A percentile compares a stretch with the other conserved stretches of the same genome.
These are phyloP conservation scores for Ceratoteleas bidentatus DNA, from an alignment of 1,140 invertebrate species.

Conservation along the genomic window DNA sequence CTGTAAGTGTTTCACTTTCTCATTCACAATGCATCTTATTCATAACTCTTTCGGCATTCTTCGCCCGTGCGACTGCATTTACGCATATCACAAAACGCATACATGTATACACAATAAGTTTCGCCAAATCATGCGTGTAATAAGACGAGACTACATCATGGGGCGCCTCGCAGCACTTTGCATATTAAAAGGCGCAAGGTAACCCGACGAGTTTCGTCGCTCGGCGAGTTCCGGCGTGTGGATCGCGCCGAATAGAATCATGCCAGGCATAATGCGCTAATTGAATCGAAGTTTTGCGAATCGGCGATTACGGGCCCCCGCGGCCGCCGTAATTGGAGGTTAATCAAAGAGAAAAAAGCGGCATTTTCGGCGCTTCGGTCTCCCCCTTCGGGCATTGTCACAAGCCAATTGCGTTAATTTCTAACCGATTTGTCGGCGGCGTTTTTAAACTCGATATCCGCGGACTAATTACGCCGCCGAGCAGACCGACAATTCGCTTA, in stretches of 20 bases:
- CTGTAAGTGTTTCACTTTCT: conserved; percentile 33
- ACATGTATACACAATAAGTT: conserved; percentile 53
- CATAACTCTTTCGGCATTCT: conserved; percentile 29
- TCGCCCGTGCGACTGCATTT: conserved; percentile 24
- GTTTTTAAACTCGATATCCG: conserved; percentile 69
- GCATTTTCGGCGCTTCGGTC: conserved; percentile 13
- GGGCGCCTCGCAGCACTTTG: conserved; percentile 69
- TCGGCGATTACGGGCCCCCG: conserved; percentile 52
- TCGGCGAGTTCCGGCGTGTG: conserved; percentile 12
- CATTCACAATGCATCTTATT: background rate
- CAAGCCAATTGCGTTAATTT: conserved; percentile 75
- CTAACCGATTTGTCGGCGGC: conserved; percentile 69
- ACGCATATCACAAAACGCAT: conserved; percentile 40
- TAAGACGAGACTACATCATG: conserved; percentile 58
- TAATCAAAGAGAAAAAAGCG: conserved; percentile 57
- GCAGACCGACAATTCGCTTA: conserved; percentile 51
- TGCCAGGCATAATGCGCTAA: conserved; percentile 56
- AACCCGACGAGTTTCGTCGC: conserved; percentile 59
- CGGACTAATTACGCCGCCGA: conserved; percentile 75
- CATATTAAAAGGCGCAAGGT: conserved; percentile 75
- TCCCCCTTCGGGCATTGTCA: conserved; percentile 5
- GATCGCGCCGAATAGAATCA: conserved; percentile 38
- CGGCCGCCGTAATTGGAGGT: conserved; percentile 64
- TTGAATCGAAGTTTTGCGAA: conserved; percentile 64
- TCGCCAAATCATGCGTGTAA: conserved; percentile 61